Evolutionary conservation across 2,113 vertebrate species (phyloP).

Genomic region (Oxyura jamaicensis): DNA sequence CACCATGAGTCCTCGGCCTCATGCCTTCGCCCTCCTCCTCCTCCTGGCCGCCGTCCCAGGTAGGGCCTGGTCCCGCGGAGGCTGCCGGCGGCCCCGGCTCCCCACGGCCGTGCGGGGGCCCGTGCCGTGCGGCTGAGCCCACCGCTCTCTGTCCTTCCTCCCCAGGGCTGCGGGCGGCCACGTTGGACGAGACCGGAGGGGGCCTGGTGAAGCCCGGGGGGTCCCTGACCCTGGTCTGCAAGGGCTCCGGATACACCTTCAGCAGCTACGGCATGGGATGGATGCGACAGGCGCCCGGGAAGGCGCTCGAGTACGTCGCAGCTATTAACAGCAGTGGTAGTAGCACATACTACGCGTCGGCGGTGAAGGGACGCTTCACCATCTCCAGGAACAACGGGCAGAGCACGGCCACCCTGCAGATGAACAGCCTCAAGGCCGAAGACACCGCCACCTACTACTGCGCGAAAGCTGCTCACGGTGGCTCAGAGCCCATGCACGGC

Average conservation of each 20-base stretch:
- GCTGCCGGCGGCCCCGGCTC: no score
- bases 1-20: no score
- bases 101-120: no score
- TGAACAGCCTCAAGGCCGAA: not conserved
- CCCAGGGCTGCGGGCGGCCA: not conserved
- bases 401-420: not conserved
- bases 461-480: not conserved
- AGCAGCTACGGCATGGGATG: fast-evolving
- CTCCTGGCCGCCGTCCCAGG: no score
- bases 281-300: not conserved
- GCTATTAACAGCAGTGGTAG: not conserved
- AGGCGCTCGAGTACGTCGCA: not conserved
- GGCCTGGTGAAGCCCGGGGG: not conserved
- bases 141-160: no score
- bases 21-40: no score
- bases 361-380: not conserved
- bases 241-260: not conserved
- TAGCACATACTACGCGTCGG: not conserved
- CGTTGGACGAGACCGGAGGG: not conserved
- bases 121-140: no score
- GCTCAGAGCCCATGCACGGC: no score
- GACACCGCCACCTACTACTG: not conserved
- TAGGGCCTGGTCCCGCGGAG: no score
- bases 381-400: not conserved
- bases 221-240: not conserved